Evolutionary conservation across 2,113 vertebrate species (phyloP).

Genomic region (Pungitius pungitius): DNA sequence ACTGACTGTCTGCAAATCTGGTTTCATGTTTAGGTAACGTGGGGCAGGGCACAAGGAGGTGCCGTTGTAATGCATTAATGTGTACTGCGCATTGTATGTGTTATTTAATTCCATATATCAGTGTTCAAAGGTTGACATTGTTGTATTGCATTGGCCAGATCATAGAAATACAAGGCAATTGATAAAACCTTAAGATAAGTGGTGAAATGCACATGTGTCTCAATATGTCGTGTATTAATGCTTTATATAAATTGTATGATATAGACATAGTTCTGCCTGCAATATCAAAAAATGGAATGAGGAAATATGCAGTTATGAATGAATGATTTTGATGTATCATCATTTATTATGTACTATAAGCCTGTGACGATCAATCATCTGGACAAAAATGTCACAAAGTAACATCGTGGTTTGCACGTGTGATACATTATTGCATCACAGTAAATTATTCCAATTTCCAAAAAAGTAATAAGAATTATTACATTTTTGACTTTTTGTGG

Average conservation of each 20-base stretch:
- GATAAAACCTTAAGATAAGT: neutral
- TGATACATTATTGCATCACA: neutral
- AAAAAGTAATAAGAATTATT: neutral
- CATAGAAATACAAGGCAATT: neutral
- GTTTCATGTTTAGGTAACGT: conserved; percentile 62
- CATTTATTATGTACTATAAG: neutral
- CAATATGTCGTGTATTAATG: neutral
- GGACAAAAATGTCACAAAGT: neutral
- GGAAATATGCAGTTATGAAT: neutral
- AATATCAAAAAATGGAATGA: neutral
- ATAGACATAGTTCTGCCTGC: neutral
- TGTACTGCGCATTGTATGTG: neutral
- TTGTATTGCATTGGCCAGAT: neutral
- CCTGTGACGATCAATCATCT: neutral
- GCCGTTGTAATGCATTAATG: neutral
- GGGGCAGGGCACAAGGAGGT: conserved; percentile 25
- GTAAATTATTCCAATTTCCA: neutral
- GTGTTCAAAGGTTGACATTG: neutral
- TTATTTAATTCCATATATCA: neutral
- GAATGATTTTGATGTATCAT: neutral
- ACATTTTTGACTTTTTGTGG: too few relatives aligned
- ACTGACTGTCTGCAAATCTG: conserved; percentile 38
- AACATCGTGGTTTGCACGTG: neutral
- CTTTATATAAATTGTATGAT: neutral
- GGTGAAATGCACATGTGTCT: neutral